Percentiles rank a stretch among this genome's conserved stretches.
These are phyloP conservation scores for Crossaster papposus DNA, from an alignment of 53 echinoderm and acorn worm genomes.

Conservation along the genomic window DNA sequence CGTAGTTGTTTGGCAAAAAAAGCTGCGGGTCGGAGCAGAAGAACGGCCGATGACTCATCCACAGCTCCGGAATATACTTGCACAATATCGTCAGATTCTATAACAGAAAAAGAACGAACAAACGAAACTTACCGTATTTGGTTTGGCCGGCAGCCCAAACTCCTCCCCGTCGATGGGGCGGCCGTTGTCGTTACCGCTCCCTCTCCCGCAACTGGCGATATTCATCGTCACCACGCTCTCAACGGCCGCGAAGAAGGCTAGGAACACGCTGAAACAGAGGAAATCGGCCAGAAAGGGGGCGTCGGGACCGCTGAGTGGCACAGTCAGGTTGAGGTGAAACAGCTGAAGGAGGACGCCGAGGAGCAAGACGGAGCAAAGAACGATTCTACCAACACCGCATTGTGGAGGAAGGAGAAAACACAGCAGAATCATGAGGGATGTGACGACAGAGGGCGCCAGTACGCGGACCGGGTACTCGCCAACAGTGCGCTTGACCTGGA, in stretches of 20 bases:
- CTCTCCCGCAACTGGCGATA: not conserved
- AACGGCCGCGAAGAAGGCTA: conserved; percentile 26
- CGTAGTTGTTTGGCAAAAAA: no score
- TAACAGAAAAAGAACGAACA: no score
- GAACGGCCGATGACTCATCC: no score
- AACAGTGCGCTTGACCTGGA: no score
- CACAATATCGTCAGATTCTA: no score
- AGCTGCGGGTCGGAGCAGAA: no score
- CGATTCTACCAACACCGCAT: not conserved
- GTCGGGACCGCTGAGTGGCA: conserved; percentile 13
- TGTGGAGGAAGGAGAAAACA: conserved; percentile 28
- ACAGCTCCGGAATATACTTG: no score
- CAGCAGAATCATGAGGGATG: conserved; percentile 11
- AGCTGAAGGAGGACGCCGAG: conserved; percentile 5
- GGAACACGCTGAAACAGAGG: conserved; percentile 45
- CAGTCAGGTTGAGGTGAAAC: conserved; percentile 27
- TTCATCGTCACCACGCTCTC: conserved; percentile 13
- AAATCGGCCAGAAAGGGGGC: conserved; percentile 19
- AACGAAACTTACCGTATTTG: not conserved
- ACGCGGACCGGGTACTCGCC: no score
- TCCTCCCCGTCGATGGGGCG: not conserved
- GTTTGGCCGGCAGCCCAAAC: not conserved
- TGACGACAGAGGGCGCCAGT: no score
- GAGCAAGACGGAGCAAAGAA: conserved; percentile 18
- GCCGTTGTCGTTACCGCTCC: no score